Percentiles rank a stretch among this genome's conserved stretches.
Conservation (phyloP, 2,888 invertebrate genomes). For the Phaonia tiefii region DNA sequence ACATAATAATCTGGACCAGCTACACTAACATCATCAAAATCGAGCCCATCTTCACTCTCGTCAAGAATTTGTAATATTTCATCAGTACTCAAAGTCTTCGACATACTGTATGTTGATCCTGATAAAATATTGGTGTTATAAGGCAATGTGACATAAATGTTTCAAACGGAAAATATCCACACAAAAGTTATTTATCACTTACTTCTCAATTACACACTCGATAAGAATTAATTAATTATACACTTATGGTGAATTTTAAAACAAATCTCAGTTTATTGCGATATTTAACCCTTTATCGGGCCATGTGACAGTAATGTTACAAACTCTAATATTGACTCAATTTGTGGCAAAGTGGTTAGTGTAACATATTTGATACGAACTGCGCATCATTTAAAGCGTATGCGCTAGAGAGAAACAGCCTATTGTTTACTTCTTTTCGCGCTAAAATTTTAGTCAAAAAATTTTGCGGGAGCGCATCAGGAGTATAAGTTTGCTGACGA, state of each 20-base stretch:
- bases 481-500: not conserved
- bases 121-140: not conserved
- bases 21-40: too few species aligned
- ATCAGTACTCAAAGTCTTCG: too few species aligned
- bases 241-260: too few species aligned
- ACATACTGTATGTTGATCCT: too few species aligned
- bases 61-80: too few species aligned
- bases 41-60: too few species aligned
- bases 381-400: conserved; percentile 4
- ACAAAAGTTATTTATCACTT: not conserved
- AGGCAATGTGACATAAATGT: conserved; percentile 1
- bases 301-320: not conserved
- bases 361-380: not conserved
- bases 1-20: too few species aligned
- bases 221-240: too few species aligned
- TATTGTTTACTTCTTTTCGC: conserved; percentile 9
- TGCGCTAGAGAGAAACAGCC: conserved; percentile 1
- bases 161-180: not conserved
- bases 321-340: conserved; percentile 10
- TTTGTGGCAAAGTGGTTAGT: not conserved
- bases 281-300: not conserved
- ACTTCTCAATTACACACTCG: not conserved
- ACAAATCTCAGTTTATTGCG: too few species aligned
- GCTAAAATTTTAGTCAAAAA: not conserved
- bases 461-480: not conserved